These are phyloP conservation scores for Brachionus plicatilis DNA, from an alignment of 1,140 invertebrate species.

Conservation along the genomic window DNA sequence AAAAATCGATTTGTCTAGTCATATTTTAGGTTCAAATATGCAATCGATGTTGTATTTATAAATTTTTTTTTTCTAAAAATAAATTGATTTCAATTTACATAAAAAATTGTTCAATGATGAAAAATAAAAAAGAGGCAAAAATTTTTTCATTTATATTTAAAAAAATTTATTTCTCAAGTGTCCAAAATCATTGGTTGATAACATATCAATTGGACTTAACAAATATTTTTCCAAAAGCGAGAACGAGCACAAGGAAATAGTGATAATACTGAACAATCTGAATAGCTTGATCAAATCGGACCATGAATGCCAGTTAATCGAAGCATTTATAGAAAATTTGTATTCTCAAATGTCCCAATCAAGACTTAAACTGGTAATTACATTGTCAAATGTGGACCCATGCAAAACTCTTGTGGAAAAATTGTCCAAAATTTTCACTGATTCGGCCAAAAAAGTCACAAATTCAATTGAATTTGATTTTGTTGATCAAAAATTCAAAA, in stretches of 20 bases:
- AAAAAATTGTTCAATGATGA: too few species aligned
- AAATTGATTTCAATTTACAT: too few species aligned
- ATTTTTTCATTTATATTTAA: neutral
- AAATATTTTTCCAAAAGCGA: slow-evolving; percentile 3
- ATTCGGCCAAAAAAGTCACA: neutral
- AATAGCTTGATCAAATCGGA: neutral
- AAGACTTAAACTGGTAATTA: neutral
- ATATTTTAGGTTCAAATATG: too few species aligned
- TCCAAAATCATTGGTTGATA: neutral
- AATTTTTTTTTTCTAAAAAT: too few species aligned
- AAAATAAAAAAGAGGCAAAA: neutral
- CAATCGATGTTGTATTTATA: too few species aligned
- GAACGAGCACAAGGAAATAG: neutral
- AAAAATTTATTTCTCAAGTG: neutral
- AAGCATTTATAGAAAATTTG: neutral
- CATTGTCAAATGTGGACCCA: neutral
- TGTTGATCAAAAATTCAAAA: neutral
- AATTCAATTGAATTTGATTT: neutral
- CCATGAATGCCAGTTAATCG: neutral
- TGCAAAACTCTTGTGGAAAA: neutral
- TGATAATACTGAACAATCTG: neutral
- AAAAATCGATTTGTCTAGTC: too few species aligned
- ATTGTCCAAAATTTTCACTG: neutral
- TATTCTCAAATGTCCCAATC: neutral
- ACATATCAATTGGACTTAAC: slow-evolving; percentile 2